Evolutionary conservation across 2,113 vertebrate species (phyloP).

Genomic region (Daphoenositta chrysoptera): DNA sequence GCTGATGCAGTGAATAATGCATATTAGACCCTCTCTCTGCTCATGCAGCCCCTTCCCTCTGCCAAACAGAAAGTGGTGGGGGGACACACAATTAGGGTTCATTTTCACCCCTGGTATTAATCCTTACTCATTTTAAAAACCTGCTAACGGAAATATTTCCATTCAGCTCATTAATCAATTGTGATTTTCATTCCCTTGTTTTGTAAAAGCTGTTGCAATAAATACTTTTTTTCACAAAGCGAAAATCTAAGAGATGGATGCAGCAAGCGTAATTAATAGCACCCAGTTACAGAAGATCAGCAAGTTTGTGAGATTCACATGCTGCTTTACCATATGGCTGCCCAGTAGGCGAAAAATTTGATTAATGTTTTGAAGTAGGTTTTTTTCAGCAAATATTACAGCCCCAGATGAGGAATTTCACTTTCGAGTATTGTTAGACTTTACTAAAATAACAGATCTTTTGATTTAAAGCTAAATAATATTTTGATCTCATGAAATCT

Average conservation of each 20-base stretch:
- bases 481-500: constrained; percentile 66
- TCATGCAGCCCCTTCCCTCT: background rate
- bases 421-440: constrained; percentile 72
- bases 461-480: constrained; percentile 75
- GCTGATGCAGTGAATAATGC: constrained; percentile 36
- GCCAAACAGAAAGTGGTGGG: background rate
- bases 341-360: constrained; percentile 99
- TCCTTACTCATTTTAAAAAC: constrained; percentile 81
- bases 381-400: constrained; percentile 94
- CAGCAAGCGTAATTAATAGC: constrained; percentile 99
- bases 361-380: constrained; percentile 98
- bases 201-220: constrained; percentile 92
- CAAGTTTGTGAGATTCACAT: constrained; percentile 99
- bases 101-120: constrained; percentile 69
- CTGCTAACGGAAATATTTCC: constrained; percentile 89
- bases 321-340: constrained; percentile 99
- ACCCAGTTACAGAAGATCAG: constrained; percentile 99
- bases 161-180: constrained; percentile 98
- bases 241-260: constrained; percentile 94
- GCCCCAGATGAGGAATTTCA: constrained; percentile 83
- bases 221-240: constrained; percentile 90
- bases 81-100: constrained; percentile 3
- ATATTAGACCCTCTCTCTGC: background rate
- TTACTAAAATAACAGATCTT: constrained; percentile 63
- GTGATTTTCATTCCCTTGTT: constrained; percentile 91